Conservation (phyloP, 2,888 invertebrate genomes). For the Pomacea canaliculata region DNA sequence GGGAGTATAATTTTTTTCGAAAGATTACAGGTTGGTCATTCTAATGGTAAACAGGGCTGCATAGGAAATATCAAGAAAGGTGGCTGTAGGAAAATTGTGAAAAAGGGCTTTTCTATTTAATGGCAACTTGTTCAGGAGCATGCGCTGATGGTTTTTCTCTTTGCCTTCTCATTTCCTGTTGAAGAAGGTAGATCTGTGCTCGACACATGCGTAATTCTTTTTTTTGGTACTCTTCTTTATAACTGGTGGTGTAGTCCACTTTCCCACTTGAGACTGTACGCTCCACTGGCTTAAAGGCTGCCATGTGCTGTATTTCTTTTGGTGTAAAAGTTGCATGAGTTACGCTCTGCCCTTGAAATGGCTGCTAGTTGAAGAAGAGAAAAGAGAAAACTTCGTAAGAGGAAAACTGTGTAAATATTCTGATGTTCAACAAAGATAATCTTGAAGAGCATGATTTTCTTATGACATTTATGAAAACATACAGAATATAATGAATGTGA, state of each 20-base stretch:
- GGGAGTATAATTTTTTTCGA: too few relatives aligned
- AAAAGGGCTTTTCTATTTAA: conserved; percentile 6
- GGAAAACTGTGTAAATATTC: too few relatives aligned
- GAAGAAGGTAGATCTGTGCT: conserved; percentile 56
- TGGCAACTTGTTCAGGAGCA: conserved; percentile 19
- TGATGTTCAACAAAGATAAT: too few relatives aligned
- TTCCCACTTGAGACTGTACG: conserved; percentile 40
- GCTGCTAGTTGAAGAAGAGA: conserved; percentile 6
- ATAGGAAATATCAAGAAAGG: too few relatives aligned
- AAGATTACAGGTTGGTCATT: too few relatives aligned
- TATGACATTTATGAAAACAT: too few relatives aligned
- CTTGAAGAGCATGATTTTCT: too few relatives aligned
- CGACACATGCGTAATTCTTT: conserved; percentile 54
- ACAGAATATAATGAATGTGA: too few relatives aligned
- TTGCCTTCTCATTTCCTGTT: conserved; percentile 51
- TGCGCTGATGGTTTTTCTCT: conserved; percentile 28
- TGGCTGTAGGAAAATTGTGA: too few relatives aligned
- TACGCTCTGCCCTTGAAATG: conserved; percentile 30
- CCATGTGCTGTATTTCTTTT: conserved; percentile 45
- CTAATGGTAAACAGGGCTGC: too few relatives aligned
- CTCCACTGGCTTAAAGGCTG: conserved; percentile 53
- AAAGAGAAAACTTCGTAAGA: too few relatives aligned
- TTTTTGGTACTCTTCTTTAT: conserved; percentile 51
- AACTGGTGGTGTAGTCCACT: conserved; percentile 59
- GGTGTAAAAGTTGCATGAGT: conserved; percentile 50